Evolutionary conservation across 2,113 vertebrate genomes (phyloP), one percentile per base, ranked within the genome.

Genomic region (Phalacrocorax pelagicus): DNA sequence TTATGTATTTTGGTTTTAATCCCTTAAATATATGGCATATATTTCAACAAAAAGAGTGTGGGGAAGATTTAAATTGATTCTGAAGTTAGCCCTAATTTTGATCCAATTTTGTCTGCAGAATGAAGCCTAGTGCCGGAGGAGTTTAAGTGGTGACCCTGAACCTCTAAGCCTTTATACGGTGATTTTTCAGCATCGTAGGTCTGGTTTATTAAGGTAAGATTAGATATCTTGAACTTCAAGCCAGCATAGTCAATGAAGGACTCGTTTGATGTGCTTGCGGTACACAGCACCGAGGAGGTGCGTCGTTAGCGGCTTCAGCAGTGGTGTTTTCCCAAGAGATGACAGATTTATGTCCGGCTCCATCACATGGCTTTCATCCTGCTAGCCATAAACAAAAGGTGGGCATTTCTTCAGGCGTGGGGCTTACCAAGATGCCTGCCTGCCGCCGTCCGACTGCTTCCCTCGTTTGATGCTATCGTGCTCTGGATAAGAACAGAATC

Each of bases 211-310:
- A 96, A 92, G 81, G 94, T 96, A 88, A 83, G 74, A 77, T 51
- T 46, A 87, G 62, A 73, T 26, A 81, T 66, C 86, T 69, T 51
- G 66, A 91, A 94, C 78, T 97, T 97, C 96, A 97, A 97, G 84
- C 92, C 92, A 96, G 94, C 92, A 95, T 95, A 96, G 74, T 46
- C 96, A 66, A 96, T 95, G 97, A 96, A 91, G 81, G 91, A 18
- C 55, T 85, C 47, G 71, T 97, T 94, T 97, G 97, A 97, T 92
- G 91, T 97, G 81, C 34, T 73, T 4, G 18, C 3, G 54, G 66
- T 70, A 15, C 2, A 26, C 69, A 8, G 71, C 0, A 1, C 77
- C 4, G 18, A 51, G 26, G 58, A 90, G 89, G 29, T 3, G 3
- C 9, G 11, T 94, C 4, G 51, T 96, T 97, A 94, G 86, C 49